phyloP scores from a whole-genome alignment of 2,888 invertebrate genomes.

The Scaptomyza polygonia region DNA sequence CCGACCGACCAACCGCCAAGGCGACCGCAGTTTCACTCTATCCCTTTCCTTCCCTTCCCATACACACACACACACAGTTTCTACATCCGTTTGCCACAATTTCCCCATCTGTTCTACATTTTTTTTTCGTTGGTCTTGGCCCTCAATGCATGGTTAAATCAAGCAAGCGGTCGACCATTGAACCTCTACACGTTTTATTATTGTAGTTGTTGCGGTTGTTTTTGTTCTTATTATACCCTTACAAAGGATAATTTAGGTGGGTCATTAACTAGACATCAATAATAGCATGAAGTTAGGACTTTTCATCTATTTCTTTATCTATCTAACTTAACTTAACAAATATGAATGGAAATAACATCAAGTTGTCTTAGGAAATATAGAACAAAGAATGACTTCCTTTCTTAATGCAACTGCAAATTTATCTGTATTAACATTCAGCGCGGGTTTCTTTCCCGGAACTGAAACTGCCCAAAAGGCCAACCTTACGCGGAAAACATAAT shows the following conservation, averaged over 20 bases:
- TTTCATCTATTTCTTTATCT: no score
- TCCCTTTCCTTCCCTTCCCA: background rate
- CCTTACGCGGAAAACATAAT: no score
- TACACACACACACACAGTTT: slow-evolving; percentile 39
- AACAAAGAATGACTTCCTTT: no score
- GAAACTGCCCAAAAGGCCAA: no score
- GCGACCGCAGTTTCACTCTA: slow-evolving; percentile 60
- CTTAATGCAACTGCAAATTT: no score
- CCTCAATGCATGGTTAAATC: slow-evolving; percentile 77
- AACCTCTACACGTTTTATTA: slow-evolving; percentile 49
- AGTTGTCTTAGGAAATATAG: no score
- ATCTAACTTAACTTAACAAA: no score
- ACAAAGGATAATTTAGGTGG: background rate
- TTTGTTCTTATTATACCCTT: background rate
- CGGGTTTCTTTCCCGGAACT: no score
- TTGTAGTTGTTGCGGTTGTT: background rate
- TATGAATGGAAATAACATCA: no score
- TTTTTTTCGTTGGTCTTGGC: slow-evolving; percentile 25
- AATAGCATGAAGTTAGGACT: background rate
- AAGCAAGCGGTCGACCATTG: slow-evolving; percentile 71
- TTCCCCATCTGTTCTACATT: slow-evolving; percentile 11
- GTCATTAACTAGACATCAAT: background rate
- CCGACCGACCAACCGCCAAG: slow-evolving; percentile 5
- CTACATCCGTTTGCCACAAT: slow-evolving; percentile 54
- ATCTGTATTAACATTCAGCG: no score